Evolutionary conservation across 2,797 vertebrate species (phyloP).

Genomic region (Enteromius argenteus): DNA sequence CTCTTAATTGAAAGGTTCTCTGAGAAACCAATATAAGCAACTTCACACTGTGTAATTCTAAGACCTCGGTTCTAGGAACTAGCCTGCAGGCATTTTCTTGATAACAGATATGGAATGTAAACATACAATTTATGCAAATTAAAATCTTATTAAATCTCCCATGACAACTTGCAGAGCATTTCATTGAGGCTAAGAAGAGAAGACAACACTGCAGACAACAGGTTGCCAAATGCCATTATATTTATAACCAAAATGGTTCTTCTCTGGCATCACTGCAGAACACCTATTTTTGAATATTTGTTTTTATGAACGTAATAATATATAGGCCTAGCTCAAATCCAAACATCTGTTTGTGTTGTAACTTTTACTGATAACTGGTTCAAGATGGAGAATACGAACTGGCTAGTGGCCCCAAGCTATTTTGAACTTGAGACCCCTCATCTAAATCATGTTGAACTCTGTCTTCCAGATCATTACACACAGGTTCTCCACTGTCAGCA

Average conservation of each 20-base stretch:
- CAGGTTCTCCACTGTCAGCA: conserved; percentile 94
- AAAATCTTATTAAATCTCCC: too few relatives aligned
- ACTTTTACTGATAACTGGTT: background rate
- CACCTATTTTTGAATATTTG: background rate
- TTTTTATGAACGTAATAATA: background rate
- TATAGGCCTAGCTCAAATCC: background rate
- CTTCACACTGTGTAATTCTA: background rate
- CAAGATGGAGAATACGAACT: background rate
- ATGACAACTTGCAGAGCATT: too few relatives aligned
- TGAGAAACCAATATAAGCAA: background rate
- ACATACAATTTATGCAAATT: too few relatives aligned
- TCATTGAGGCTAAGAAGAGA: too few relatives aligned
- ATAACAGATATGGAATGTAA: too few relatives aligned
- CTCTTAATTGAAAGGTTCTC: background rate
- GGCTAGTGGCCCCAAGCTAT: background rate
- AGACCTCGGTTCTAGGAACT: background rate
- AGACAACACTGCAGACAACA: too few relatives aligned
- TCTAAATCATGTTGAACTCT: conserved; percentile 29
- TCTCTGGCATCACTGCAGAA: background rate
- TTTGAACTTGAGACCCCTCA: background rate
- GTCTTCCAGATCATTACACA: conserved; percentile 90
- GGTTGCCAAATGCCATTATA: too few relatives aligned
- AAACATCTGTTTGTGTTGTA: conserved; percentile 8
- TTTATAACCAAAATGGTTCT: too few relatives aligned
- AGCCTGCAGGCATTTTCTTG: background rate